A percentile compares a stretch with the other conserved stretches of the same genome.
Evolutionary conservation across 1,140 invertebrate species (phyloP).

Genomic region (Oscheius sp.): DNA sequence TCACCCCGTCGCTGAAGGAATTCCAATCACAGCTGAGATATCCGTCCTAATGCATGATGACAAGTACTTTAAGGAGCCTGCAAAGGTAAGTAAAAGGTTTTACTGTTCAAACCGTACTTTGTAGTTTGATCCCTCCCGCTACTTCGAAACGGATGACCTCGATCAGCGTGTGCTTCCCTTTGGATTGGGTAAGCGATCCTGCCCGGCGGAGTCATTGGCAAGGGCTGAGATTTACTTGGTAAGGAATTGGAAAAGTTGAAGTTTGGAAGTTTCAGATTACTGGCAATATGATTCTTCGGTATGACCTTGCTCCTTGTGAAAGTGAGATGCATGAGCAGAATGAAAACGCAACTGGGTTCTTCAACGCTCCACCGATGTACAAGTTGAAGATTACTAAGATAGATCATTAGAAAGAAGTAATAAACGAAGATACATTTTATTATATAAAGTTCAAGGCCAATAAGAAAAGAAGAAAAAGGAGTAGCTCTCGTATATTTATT

Average conservation of each 20-base stretch:
- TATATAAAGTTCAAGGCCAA: too few species aligned
- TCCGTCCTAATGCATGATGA: conserved; percentile 29
- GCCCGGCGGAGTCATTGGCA: conserved; percentile 29
- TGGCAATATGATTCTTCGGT: conserved; percentile 23
- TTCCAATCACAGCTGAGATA: conserved; percentile 22
- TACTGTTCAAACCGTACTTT: background rate
- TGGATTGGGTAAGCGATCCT: conserved; percentile 35
- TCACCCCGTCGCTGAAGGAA: conserved; percentile 27
- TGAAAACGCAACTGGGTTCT: background rate
- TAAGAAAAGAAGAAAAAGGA: too few species aligned
- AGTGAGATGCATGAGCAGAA: background rate
- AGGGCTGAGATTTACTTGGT: conserved; percentile 29
- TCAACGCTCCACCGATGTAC: background rate
- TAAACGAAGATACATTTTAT: too few species aligned
- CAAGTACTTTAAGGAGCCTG: conserved; percentile 19
- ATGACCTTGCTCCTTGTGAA: background rate
- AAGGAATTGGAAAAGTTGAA: too few species aligned
- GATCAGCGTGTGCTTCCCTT: conserved; percentile 28
- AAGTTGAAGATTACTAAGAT: background rate
- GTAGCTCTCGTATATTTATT: too few species aligned
- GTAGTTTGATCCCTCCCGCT: conserved; percentile 26
- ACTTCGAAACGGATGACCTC: background rate
- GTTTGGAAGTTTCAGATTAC: conserved; percentile 32
- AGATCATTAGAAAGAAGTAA: too few species aligned
- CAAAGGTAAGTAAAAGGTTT: background rate